Percentiles rank a stretch among this genome's conserved stretches.
Evolutionary conservation across 2,113 vertebrate genomes (phyloP).

Genomic region (Hippotragus niger): DNA sequence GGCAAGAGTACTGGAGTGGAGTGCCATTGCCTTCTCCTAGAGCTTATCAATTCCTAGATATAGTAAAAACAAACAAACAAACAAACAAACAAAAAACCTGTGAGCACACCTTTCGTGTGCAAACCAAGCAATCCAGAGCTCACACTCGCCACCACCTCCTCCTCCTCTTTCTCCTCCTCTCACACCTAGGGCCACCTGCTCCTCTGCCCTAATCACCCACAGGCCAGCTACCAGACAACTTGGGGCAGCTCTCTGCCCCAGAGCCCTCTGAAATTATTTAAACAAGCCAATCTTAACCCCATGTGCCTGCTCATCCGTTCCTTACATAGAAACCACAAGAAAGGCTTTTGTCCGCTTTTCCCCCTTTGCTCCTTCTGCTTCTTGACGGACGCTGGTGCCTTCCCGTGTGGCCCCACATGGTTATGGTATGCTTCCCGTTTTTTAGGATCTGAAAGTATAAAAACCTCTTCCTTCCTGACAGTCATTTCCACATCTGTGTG

Average conservation of each 20-base stretch:
- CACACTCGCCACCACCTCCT: too few relatives aligned
- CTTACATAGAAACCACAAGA: neutral
- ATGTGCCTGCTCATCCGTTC: neutral
- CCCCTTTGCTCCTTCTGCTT: neutral
- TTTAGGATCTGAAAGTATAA: neutral
- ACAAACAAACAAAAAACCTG: neutral
- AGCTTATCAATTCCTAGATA: neutral
- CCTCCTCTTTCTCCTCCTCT: neutral
- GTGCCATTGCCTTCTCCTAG: too few relatives aligned
- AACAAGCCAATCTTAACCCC: neutral
- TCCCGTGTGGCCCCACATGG: accelerated
- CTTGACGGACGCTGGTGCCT: neutral
- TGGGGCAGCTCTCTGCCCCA: neutral
- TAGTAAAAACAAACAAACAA: too few relatives aligned
- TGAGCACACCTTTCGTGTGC: neutral
- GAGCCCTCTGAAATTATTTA: neutral
- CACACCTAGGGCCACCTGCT: neutral
- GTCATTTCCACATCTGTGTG: neutral
- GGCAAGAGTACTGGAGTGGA: too few relatives aligned
- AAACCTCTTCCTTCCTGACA: neutral
- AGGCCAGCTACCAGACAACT: neutral
- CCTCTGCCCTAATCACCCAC: neutral
- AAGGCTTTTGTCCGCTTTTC: neutral
- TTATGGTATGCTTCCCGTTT: neutral
- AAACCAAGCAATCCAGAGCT: neutral